Evolutionary conservation across 2,888 invertebrate species (phyloP), one percentile per base, ranked within the genome.

Genomic region (Nemotelus pantherinus): DNA sequence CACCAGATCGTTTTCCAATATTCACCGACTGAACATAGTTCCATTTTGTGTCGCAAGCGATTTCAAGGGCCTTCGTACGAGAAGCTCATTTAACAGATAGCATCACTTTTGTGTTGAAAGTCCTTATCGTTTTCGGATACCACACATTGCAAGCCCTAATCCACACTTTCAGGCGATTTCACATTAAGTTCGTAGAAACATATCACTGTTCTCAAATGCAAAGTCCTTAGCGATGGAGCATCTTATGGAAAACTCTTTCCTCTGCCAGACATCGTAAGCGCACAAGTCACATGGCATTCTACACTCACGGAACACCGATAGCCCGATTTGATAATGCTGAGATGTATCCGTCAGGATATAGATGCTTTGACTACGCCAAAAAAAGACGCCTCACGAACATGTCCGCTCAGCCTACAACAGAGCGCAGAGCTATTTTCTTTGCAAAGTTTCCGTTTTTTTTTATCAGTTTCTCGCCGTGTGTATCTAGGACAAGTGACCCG

Each of bases 271-370:
- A 25, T 25, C 25, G 25, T 25, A 25, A 25, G 25, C 25, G 25
- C 7, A 50, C 9, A 25, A 70, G 6, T 9, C 44, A 55, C 43
- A 55, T 44, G 60, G 47, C 60, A 58, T 72, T 72, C 72, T 58
- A 48, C 72, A 47, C 72, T 47, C 45, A 47, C 72, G 72, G 72
- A 72, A 60, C 57, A 58, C 53, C n/a, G 72, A 72, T 72, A 72
- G 60, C 72, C 70, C 72, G 58, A 72, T 72, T 72, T 72, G 72
- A 72, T 72, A 72, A 72, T 58, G 44, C 58, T 47, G 58, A 39
- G 58, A 47, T 58, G 53, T 45, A 48, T 58, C 55, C 43, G 3
- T 43, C 43, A 70, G 43, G 70, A 65, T 65, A 65, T 43, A 43
- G n/a, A 6, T 44, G 7, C 53, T 53, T 70, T 53, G 70, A 53